Conservation (phyloP, 2,888 invertebrate species). For the Drosophila yooni region DNA sequence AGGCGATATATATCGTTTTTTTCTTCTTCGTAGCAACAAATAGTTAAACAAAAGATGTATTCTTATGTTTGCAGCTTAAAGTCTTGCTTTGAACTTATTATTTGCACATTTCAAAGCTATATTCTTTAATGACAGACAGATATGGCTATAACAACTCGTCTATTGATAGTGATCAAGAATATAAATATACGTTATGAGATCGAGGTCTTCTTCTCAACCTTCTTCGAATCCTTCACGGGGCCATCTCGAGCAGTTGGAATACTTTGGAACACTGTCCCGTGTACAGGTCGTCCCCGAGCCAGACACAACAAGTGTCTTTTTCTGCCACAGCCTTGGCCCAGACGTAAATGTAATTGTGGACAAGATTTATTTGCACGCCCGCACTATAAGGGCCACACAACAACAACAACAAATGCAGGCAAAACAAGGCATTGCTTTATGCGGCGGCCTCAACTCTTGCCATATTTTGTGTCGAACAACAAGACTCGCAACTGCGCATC, state of each 20-base stretch:
- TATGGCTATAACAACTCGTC: not conserved
- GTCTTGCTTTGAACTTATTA: not conserved
- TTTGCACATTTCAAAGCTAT: not conserved
- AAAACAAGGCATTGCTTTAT: slow-evolving; percentile 38
- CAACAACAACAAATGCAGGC: slow-evolving; percentile 21
- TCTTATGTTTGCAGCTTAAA: no score
- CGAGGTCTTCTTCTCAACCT: not conserved
- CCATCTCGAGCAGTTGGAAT: not conserved
- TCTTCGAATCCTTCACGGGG: not conserved
- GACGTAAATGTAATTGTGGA: slow-evolving; percentile 60
- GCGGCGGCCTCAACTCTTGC: slow-evolving; percentile 34
- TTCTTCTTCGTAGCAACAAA: no score
- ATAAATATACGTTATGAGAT: no score
- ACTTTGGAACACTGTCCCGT: not conserved
- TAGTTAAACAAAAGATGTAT: no score
- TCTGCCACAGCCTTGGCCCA: slow-evolving; percentile 57
- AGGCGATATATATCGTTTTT: no score
- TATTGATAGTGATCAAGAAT: not conserved
- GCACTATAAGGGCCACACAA: slow-evolving; percentile 31
- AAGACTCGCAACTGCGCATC: slow-evolving; percentile 10
- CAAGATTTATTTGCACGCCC: slow-evolving; percentile 81
- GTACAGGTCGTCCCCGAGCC: not conserved
- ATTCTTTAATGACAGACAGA: not conserved
- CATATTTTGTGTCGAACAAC: slow-evolving; percentile 47
- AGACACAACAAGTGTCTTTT: slow-evolving; percentile 27